phyloP scores from a whole-genome alignment of 2,888 invertebrate species.

The Xanthorhoe designata region DNA sequence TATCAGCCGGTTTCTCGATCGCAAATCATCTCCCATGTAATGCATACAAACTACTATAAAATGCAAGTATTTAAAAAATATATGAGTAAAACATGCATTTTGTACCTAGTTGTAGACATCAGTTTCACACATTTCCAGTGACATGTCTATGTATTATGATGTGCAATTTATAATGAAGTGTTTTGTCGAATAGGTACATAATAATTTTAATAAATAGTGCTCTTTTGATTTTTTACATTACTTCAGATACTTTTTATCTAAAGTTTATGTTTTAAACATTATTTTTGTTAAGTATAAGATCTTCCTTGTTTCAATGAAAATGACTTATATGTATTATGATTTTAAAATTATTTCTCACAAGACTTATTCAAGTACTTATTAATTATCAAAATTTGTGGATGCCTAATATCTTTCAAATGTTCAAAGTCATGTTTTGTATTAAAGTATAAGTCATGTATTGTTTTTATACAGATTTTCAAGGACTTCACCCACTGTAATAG shows the following conservation, averaged over 20 bases:
- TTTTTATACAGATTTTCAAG: too few species aligned
- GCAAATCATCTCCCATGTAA: too few species aligned
- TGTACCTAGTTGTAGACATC: not conserved
- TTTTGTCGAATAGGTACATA: constrained; percentile 24
- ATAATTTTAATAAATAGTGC: constrained; percentile 15
- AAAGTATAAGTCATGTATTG: too few species aligned
- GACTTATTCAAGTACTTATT: constrained; percentile 44
- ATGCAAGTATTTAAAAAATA: not conserved
- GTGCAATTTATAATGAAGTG: constrained; percentile 14
- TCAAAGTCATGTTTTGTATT: too few species aligned
- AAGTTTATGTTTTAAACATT: constrained; percentile 61
- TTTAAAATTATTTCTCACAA: constrained; percentile 19
- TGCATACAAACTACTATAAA: not conserved
- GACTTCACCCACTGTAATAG: too few species aligned
- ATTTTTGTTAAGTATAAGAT: constrained; percentile 11
- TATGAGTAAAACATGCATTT: not conserved
- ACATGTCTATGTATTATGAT: constrained; percentile 12
- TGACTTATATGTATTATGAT: constrained; percentile 20
- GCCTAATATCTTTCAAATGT: not conserved
- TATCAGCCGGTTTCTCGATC: too few species aligned
- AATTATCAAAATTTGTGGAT: constrained; percentile 9
- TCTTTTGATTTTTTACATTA: constrained; percentile 55
- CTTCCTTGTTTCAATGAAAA: constrained; percentile 15
- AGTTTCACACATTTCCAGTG: constrained; percentile 9
- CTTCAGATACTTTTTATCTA: constrained; percentile 72